Evolutionary conservation across 2,888 invertebrate genomes (phyloP).

Genomic region (Diachrysia chrysitis): DNA sequence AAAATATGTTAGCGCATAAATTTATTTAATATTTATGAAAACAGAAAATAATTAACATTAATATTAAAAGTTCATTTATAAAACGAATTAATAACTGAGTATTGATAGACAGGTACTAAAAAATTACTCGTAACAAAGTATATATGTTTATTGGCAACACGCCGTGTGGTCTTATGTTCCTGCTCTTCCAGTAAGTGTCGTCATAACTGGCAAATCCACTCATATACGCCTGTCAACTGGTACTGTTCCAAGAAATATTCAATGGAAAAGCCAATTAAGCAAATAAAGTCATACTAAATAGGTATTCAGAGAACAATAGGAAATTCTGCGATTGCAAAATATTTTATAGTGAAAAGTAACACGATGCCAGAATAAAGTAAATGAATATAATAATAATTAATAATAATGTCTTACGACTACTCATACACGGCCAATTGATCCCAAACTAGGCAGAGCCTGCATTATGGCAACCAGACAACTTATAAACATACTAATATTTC

Average conservation of each 20-base stretch:
- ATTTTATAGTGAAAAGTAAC: neutral
- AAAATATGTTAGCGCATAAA: too few species aligned
- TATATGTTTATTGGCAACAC: constrained; percentile 35
- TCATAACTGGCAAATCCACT: neutral
- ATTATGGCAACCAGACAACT: too few species aligned
- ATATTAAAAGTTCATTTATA: too few species aligned
- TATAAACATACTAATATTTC: too few species aligned
- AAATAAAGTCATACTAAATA: neutral
- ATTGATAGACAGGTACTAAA: constrained; percentile 35
- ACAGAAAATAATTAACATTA: too few species aligned
- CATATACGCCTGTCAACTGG: neutral
- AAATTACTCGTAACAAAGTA: constrained; percentile 48
- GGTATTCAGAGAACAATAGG: neutral
- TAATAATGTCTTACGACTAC: too few species aligned
- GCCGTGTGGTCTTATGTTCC: constrained; percentile 32
- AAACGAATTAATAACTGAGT: constrained; percentile 37
- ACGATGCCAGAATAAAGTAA: neutral
- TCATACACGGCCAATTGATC: too few species aligned
- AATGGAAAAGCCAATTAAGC: neutral
- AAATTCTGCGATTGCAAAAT: neutral
- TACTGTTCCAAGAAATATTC: neutral
- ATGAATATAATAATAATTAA: too few species aligned
- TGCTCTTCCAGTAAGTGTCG: constrained; percentile 5
- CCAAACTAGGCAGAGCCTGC: too few species aligned
- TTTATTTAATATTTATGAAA: too few species aligned